These are phyloP conservation scores for Rotaria socialis DNA, from an alignment of 2,888 invertebrate species.

Conservation along the genomic window DNA sequence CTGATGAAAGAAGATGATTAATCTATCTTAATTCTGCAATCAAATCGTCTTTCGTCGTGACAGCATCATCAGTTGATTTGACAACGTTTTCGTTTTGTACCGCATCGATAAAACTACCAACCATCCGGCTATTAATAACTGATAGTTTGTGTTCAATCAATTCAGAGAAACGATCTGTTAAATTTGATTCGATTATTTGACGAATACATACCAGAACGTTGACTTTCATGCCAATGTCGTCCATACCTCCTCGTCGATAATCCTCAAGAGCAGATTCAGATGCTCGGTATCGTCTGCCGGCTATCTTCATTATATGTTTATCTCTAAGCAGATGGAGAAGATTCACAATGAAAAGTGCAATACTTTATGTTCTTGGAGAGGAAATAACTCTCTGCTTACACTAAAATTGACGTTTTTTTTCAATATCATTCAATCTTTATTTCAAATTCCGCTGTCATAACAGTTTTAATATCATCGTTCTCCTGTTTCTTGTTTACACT, in stretches of 20 bases:
- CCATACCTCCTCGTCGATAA: background rate
- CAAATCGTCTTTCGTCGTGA: background rate
- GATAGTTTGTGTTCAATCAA: background rate
- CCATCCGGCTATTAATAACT: background rate
- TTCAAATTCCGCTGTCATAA: background rate
- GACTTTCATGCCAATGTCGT: slow-evolving; percentile 1
- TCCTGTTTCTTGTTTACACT: slow-evolving; percentile 1
- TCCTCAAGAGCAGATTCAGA: background rate
- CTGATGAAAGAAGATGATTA: slow-evolving; percentile 3
- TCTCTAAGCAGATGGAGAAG: background rate
- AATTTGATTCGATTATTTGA: background rate
- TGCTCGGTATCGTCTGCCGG: background rate
- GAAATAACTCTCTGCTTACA: background rate
- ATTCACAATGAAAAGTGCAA: background rate
- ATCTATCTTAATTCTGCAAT: background rate
- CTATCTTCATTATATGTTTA: background rate
- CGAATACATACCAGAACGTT: slow-evolving; percentile 1
- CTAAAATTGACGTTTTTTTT: background rate
- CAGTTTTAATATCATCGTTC: background rate
- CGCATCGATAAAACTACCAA: background rate
- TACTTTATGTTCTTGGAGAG: background rate
- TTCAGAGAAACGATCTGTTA: background rate
- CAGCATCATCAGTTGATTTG: background rate
- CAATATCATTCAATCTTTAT: background rate
- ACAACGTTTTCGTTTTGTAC: background rate